Base-by-base conservation (phyloP, 2,888 invertebrate species). In the Nebria salina region DNA sequence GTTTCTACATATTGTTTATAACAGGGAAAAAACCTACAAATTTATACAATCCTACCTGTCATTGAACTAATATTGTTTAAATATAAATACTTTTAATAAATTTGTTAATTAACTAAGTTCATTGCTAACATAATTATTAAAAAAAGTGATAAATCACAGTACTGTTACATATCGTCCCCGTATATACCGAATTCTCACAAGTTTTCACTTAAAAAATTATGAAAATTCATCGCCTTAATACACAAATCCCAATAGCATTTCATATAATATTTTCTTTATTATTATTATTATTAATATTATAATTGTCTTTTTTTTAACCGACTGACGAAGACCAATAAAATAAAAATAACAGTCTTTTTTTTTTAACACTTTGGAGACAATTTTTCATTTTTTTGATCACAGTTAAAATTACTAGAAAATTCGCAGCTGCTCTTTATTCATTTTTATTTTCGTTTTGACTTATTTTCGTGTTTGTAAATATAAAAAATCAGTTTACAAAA, bases 381-480 rank as follows among this genome's bases (percentile, higher is more conserved):
- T 11, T 11, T 54, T 54, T 54, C 54, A 54, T 54, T 11, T 88
- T 20, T 87, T 87, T 87, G 87, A 89, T 89, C 89, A 89, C 89
- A 89, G 88, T 87, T 86, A 87, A 88, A 87, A 87, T 87, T 76
- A 81, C 81, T 81, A 81, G 41, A 81, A 34, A 64, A 76, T 80
- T 80, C 72, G 72, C 76, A 82, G 77, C 76, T 81, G 81, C 73
- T 81, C 76, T 76, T 54, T 54, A 54, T 54, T 54, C 54, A 54
- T 54, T 54, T 34, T 34, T 54, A 8, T 8, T 54, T 54, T 54
- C 54, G 54, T 54, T 54, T 11, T 34, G 2, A 34, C 34, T 34
- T 54, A 54, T 54, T 54, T 54, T 54, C 54, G 54, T 54, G 54
- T 54, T 54, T 77, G 75, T 68, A 73, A 74, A 76, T 84, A 84